phyloP scores from a whole-genome alignment of 2,113 vertebrate genomes.

The Verasper variegatus region DNA sequence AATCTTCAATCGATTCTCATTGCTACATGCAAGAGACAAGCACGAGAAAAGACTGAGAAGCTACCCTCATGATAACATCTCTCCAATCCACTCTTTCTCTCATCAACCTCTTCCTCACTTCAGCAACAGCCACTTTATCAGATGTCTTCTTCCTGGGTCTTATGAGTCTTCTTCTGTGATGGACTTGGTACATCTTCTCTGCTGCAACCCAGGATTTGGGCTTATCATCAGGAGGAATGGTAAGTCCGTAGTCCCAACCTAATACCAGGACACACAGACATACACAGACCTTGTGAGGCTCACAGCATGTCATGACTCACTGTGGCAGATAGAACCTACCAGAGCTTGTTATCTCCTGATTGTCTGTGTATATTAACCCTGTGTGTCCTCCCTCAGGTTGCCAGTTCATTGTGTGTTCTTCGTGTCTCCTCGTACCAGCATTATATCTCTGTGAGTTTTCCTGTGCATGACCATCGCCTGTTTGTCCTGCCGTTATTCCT shows the following conservation, averaged over 20 bases:
- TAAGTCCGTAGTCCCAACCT: slow-evolving; percentile 99
- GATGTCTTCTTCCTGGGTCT: slow-evolving; percentile 87
- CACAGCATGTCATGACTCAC: no score
- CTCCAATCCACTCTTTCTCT: background rate
- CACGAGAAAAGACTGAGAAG: background rate
- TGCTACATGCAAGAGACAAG: slow-evolving; percentile 54
- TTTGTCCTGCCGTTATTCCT: no score
- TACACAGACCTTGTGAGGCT: background rate
- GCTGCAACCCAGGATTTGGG: slow-evolving; percentile 95
- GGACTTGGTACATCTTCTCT: slow-evolving; percentile 97
- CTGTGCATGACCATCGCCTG: no score
- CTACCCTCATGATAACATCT: background rate
- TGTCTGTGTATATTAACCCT: no score
- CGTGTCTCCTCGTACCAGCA: no score
- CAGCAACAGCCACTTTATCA: slow-evolving; percentile 66
- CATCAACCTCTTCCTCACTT: slow-evolving; percentile 73
- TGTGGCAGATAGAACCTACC: no score
- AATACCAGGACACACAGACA: background rate
- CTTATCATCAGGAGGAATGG: slow-evolving; percentile 92
- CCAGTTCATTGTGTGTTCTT: no score
- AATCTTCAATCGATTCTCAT: slow-evolving; percentile 87
- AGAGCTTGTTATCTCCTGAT: no score
- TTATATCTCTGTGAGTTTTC: no score
- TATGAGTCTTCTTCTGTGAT: slow-evolving; percentile 90
- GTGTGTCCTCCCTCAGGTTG: no score